phyloP scores from a whole-genome alignment of 2,113 vertebrate species.

The Phylloscopus trochilus region DNA sequence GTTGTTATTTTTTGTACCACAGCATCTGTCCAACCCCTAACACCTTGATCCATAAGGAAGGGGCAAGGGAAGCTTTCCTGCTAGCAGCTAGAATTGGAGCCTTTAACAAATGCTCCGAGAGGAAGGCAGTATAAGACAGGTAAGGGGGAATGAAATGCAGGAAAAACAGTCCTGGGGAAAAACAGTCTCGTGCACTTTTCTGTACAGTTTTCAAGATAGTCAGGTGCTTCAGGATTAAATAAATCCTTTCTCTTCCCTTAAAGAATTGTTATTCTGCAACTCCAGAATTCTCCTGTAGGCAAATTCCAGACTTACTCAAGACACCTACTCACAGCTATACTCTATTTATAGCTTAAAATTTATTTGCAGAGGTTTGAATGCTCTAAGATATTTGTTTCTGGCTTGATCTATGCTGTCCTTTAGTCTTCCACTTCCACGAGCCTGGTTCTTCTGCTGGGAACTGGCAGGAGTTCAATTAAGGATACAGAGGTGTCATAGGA shows the following conservation, averaged over 20 bases:
- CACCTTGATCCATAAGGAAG: background rate
- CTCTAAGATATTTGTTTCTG: background rate
- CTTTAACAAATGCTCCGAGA: background rate
- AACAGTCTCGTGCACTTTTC: background rate
- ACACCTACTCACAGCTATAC: background rate
- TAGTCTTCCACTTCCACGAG: background rate
- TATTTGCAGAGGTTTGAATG: background rate
- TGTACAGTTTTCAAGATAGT: background rate
- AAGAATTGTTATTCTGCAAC: background rate
- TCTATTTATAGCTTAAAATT: background rate
- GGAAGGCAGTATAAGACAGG: background rate
- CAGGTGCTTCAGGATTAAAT: background rate
- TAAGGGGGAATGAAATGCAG: conserved; percentile 3
- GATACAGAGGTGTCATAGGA: conserved; percentile 1
- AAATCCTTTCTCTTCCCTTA: background rate
- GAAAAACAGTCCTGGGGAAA: background rate
- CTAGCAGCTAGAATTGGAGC: background rate
- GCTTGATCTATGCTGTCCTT: background rate
- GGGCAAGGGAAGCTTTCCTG: background rate
- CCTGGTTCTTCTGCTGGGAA: background rate
- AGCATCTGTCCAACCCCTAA: background rate
- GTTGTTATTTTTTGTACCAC: background rate
- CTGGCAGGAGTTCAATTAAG: conserved; percentile 61
- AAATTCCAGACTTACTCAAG: background rate
- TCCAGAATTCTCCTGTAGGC: background rate